phyloP scores from a whole-genome alignment of 1,140 invertebrate species.

The Metaphire vulgaris region DNA sequence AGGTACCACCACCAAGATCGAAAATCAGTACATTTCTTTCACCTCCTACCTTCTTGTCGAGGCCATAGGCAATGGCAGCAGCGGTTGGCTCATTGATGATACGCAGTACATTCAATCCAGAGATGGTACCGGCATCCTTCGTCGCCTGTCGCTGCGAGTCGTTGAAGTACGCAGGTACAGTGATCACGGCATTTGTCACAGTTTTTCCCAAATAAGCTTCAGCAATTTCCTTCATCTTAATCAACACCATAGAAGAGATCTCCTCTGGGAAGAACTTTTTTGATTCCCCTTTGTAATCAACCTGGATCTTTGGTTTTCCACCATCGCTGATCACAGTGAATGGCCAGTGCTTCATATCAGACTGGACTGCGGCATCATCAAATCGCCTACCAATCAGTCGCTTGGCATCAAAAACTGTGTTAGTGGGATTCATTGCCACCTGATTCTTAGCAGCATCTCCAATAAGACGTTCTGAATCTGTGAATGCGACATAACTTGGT shows the following conservation, averaged over 20 bases:
- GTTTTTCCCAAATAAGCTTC: slow-evolving; percentile 72
- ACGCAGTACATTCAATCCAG: slow-evolving; percentile 56
- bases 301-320: slow-evolving; percentile 66
- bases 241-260: slow-evolving; percentile 80
- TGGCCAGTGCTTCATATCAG: slow-evolving; percentile 60
- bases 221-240: too few relatives aligned
- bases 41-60: slow-evolving; percentile 62
- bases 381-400: slow-evolving; percentile 68
- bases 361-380: slow-evolving; percentile 65
- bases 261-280: slow-evolving; percentile 87
- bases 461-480: too few relatives aligned
- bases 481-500: slow-evolving; percentile 84
- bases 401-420: slow-evolving; percentile 87
- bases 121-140: slow-evolving; percentile 55
- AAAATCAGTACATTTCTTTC: slow-evolving; percentile 63
- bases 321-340: slow-evolving; percentile 71
- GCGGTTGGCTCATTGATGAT: slow-evolving; percentile 56
- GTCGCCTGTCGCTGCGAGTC: slow-evolving; percentile 56
- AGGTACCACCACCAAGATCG: too few relatives aligned
- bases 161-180: slow-evolving; percentile 57
- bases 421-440: slow-evolving; percentile 77
- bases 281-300: slow-evolving; percentile 76
- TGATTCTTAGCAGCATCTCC: slow-evolving; percentile 67
- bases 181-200: slow-evolving; percentile 67
- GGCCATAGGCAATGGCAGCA: slow-evolving; percentile 55